A percentile compares a stretch with the other conserved stretches of the same genome.
Conservation (phyloP, 1,140 invertebrate species). For the Aphelenchoides avenae region DNA sequence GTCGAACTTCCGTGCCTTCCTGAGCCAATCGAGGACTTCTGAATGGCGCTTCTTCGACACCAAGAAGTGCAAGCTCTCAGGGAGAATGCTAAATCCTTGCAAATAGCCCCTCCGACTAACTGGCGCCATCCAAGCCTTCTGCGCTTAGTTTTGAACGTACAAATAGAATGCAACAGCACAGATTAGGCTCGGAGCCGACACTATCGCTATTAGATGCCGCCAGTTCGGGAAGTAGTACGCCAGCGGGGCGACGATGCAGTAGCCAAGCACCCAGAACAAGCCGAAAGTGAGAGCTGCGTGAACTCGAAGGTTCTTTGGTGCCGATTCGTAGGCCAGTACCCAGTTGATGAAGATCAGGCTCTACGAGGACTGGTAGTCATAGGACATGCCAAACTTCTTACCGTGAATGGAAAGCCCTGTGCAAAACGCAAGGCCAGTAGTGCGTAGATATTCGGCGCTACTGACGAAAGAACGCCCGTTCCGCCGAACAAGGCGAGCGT, state of each 20-base stretch:
- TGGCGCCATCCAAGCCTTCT: not conserved
- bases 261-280: conserved; percentile 47
- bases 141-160: conserved; percentile 1
- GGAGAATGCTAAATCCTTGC: conserved; percentile 11
- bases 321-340: conserved; percentile 41
- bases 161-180: conserved; percentile 30
- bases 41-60: conserved; percentile 7
- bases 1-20: conserved; percentile 22
- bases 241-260: conserved; percentile 30
- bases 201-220: conserved; percentile 24
- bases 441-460: conserved; percentile 32
- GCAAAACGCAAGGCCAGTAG: conserved; percentile 33
- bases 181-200: conserved; percentile 23
- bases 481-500: conserved; percentile 5
- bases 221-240: conserved; percentile 34
- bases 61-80: conserved; percentile 40
- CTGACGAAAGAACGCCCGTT: conserved; percentile 13
- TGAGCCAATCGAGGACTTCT: conserved; percentile 16
- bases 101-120: not conserved
- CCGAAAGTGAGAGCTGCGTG: conserved; percentile 47
- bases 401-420: conserved; percentile 31
- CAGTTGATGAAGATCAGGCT: conserved; percentile 33
- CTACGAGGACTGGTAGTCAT: conserved; percentile 13
- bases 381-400: conserved; percentile 12
- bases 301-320: conserved; percentile 24